Evolutionary conservation across 2,888 invertebrate species (phyloP), one percentile per base, ranked within the genome.

Genomic region (Malthinus flaveolus): DNA sequence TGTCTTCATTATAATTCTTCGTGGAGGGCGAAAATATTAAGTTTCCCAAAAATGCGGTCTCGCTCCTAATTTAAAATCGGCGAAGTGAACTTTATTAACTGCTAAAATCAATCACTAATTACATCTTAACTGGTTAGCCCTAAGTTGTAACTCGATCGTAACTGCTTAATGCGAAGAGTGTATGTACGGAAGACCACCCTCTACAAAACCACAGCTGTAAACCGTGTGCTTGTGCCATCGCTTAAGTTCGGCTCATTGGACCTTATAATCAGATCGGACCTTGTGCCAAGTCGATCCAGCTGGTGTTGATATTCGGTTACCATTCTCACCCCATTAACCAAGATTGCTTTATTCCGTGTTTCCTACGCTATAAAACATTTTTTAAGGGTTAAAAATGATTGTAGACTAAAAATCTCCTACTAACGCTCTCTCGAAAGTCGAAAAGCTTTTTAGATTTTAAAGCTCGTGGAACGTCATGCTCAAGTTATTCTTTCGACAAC

Each of bases 261-360:
- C 59, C 61, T 63, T 64, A 66, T 68, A 70, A 70, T 68, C 68
- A 67, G 65, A 68, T 68, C 67, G 63, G 65, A 67, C 66, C 65
- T 62, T 55, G 63, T 63, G 59, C 66, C 67, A 63, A 60, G 58
- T 63, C 64, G 51, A 63, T 56, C 66, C 66, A 66, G 66, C 66
- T 68, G 65, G 63, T 63, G 61, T 52, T 56, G 59, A 61, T 66
- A 64, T 66, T 66, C 62, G 62, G 65, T 67, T 67, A 66, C 66
- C 59, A 59, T 53, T 23, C 59, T 65, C 68, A 66, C 68, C 65
- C 66, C 68, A 65, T 66, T 66, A 65, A 62, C 66, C 64, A 64
- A 64, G 60, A 66, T 62, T 62, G 51, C 62, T 64, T 65, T 65
- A 63, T 62, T 56, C 57, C 49, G 61, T 59, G 62, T 59, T 53